Percentiles rank a stretch among this genome's conserved stretches.
phyloP scores from a whole-genome alignment of 35 echinoderm and acorn worm species.

The Ophiothrix spiculata region DNA sequence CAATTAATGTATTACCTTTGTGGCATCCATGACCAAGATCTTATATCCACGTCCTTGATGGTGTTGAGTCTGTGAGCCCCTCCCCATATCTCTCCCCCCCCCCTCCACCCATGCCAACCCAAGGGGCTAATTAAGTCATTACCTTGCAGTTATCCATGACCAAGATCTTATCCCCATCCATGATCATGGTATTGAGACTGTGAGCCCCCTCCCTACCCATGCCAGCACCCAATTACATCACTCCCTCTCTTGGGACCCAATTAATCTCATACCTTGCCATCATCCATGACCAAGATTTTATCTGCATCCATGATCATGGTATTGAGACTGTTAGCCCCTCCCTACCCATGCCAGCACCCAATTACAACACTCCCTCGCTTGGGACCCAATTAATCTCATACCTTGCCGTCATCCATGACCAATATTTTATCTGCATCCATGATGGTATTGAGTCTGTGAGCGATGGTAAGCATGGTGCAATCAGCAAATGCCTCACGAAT shows the following conservation, averaged over 20 bases:
- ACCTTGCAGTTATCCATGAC: constrained; percentile 92
- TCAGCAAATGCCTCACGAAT: constrained; percentile 80
- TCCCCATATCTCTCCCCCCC: background rate
- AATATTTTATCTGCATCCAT: constrained; percentile 75
- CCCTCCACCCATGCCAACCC: background rate
- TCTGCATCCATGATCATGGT: background rate
- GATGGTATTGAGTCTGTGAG: constrained; percentile 56
- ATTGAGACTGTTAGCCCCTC: background rate
- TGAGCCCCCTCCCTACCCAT: background rate
- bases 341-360: background rate
- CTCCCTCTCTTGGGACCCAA: background rate
- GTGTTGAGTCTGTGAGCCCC: background rate
- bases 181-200: constrained; percentile 16
- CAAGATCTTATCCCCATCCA: constrained; percentile 72
- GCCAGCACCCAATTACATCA: background rate
- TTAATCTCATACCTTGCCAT: background rate
- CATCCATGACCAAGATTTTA: too few species aligned
- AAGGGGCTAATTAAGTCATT: background rate
- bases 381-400: background rate
- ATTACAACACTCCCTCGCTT: background rate
- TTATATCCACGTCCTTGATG: too few species aligned
- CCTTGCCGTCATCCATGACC: constrained; percentile 90
- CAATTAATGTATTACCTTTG: background rate
- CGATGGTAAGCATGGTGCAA: constrained; percentile 93
- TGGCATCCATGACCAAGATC: too few species aligned